Conservation (phyloP, 2,797 vertebrate genomes). For the Labroides dimidiatus region DNA sequence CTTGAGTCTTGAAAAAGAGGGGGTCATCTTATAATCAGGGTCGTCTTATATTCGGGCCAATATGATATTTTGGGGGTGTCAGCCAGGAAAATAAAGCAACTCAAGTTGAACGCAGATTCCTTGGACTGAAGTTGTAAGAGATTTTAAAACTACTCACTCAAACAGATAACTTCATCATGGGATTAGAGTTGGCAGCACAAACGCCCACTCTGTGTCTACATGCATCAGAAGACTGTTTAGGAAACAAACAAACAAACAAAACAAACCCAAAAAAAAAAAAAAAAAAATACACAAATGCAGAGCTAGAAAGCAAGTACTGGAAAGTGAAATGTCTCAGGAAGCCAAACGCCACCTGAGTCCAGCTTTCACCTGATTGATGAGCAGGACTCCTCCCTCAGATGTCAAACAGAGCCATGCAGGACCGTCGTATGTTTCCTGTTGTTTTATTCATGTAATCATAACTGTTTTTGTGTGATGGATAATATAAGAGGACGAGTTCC, state of each 20-base stretch:
- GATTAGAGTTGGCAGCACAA: neutral
- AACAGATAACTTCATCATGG: neutral
- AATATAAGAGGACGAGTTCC: too few relatives aligned
- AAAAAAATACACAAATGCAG: too few relatives aligned
- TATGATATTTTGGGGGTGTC: neutral
- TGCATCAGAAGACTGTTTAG: slow-evolving; percentile 1
- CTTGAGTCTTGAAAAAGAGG: too few relatives aligned
- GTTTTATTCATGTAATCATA: too few relatives aligned
- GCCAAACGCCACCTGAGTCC: neutral
- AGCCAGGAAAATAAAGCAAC: neutral
- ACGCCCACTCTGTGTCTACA: slow-evolving; percentile 1
- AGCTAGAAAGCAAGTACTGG: neutral
- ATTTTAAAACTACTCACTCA: neutral
- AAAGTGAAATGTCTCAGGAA: neutral
- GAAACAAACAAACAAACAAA: neutral
- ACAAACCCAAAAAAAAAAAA: too few relatives aligned
- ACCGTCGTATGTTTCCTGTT: too few relatives aligned
- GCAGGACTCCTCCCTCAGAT: neutral
- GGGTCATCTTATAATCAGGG: too few relatives aligned
- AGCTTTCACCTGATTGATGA: neutral
- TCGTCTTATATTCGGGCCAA: too few relatives aligned
- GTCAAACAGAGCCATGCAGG: neutral
- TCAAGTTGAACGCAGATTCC: neutral
- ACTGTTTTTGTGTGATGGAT: too few relatives aligned
- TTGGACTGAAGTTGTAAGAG: neutral